Base-by-base conservation (phyloP, 2,113 vertebrate species). In the Solea solea region DNA sequence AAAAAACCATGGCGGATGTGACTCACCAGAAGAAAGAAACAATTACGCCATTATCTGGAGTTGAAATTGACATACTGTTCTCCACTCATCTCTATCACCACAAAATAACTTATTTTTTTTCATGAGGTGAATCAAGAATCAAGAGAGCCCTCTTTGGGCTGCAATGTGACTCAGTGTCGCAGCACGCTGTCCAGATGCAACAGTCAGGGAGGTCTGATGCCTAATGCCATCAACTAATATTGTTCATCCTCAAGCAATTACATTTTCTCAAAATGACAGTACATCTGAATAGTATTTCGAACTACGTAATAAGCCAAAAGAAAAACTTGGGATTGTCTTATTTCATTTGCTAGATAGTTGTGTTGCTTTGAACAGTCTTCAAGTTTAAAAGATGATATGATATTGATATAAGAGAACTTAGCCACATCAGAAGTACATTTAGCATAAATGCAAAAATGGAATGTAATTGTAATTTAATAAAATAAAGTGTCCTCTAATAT, bases 111-210 rank as follows among this genome's bases (percentile, higher is more conserved):
- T 72, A 27, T 72, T 62, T n/a, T 60, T 53, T 28, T 39, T 72
- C 53, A 48, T 64, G 11, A 59, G n/a, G n/a, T 14, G 1, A 11
- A 55, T 70, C 50, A 34, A 34, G 1, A 11, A 55, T 70, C 50
- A 34, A 34, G 34, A 34, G 5, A 34, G 34, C 34, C 27, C 64
- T 75, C 60, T 89, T 89, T 63, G 34, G 59, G 45, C 41, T 63
- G 61, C 9, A 56, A 59, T 16, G 74, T 90, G 86, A 88, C 69
- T 90, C 81, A 91, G 62, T 45, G 51, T 42, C 15, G 55, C 52
- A 67, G 60, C 70, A 83, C 51, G 78, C 66, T 60, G 59, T 50
- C 66, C 78, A 89, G 64, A 85, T 76, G 77, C 13, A 5, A 64
- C 69, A 73, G 56, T 41, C 40, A 42, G 7, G 74, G 72, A 78